Evolutionary conservation across 2,797 vertebrate species (phyloP).

Genomic region (Melanotaenia nigrans): DNA sequence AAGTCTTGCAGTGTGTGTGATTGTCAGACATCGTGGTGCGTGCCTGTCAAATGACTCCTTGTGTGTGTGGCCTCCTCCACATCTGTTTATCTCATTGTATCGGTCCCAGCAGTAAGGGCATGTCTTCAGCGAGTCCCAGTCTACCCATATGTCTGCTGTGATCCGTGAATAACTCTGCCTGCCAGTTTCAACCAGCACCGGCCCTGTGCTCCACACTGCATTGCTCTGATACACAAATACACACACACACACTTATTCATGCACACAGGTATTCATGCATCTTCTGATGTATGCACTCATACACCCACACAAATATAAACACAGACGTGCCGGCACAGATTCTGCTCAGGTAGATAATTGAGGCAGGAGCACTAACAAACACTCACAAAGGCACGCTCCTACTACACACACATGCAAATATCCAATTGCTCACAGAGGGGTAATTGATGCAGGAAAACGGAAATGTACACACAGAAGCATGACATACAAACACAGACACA

Average conservation of each 20-base stretch:
- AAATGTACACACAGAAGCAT: slow-evolving; percentile 51
- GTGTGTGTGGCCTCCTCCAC: slow-evolving; percentile 61
- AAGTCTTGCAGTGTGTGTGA: slow-evolving; percentile 20
- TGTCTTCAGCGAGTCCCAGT: slow-evolving; percentile 74
- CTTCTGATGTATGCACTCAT: slow-evolving; percentile 57
- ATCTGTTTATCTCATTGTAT: slow-evolving; percentile 77
- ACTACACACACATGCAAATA: slow-evolving; percentile 33
- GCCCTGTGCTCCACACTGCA: slow-evolving; percentile 53
- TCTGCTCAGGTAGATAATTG: slow-evolving; percentile 69
- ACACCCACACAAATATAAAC: slow-evolving; percentile 53
- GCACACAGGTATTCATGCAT: slow-evolving; percentile 60
- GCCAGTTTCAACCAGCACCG: slow-evolving; percentile 70
- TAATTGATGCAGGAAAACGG: slow-evolving; percentile 61
- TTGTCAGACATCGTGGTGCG: slow-evolving; percentile 21
- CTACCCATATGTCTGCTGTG: slow-evolving; percentile 79
- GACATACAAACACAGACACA: background rate
- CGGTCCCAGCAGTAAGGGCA: slow-evolving; percentile 75
- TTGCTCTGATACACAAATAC: slow-evolving; percentile 49
- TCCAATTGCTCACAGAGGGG: slow-evolving; percentile 62
- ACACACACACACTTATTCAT: slow-evolving; percentile 54
- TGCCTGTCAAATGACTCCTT: slow-evolving; percentile 51
- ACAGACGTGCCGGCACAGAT: slow-evolving; percentile 55
- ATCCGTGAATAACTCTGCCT: slow-evolving; percentile 81
- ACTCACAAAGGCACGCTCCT: slow-evolving; percentile 16
- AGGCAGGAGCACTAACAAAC: slow-evolving; percentile 34